These are phyloP conservation scores for Heliocidaris erythrogramma DNA, from an alignment of 35 echinoderm and acorn worm genomes.

Conservation along the genomic window DNA sequence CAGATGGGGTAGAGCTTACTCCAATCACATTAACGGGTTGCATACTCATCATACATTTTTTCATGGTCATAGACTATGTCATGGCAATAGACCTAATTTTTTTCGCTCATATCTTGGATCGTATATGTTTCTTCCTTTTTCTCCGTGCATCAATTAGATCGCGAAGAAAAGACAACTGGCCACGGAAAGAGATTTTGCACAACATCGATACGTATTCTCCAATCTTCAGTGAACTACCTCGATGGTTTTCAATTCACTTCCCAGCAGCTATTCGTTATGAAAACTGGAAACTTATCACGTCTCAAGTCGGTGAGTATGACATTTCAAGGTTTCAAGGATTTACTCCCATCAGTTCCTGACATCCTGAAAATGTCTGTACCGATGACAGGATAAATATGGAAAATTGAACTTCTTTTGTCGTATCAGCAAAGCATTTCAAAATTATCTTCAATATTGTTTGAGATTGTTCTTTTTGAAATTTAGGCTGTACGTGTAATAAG, in stretches of 20 bases:
- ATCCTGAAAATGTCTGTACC: not conserved
- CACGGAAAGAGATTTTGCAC: slow-evolving; percentile 26
- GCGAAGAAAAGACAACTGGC: not conserved
- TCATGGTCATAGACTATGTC: too few relatives aligned
- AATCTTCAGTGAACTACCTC: not conserved
- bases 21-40: too few relatives aligned
- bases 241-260: not conserved
- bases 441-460: not conserved
- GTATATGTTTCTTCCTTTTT: not conserved
- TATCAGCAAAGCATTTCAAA: not conserved
- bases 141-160: not conserved
- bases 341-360: not conserved
- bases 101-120: too few relatives aligned
- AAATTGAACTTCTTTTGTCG: not conserved
- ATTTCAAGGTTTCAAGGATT: not conserved
- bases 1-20: too few relatives aligned
- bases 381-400: not conserved
- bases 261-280: slow-evolving; percentile 30
- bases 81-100: too few relatives aligned
- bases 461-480: not conserved
- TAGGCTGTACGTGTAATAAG: not conserved
- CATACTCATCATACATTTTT: too few relatives aligned
- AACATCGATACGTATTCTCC: slow-evolving; percentile 20
- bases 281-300: slow-evolving; percentile 32
- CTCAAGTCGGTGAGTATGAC: not conserved